Evolutionary conservation across 2,113 vertebrate genomes (phyloP).

Genomic region (Pica pica): DNA sequence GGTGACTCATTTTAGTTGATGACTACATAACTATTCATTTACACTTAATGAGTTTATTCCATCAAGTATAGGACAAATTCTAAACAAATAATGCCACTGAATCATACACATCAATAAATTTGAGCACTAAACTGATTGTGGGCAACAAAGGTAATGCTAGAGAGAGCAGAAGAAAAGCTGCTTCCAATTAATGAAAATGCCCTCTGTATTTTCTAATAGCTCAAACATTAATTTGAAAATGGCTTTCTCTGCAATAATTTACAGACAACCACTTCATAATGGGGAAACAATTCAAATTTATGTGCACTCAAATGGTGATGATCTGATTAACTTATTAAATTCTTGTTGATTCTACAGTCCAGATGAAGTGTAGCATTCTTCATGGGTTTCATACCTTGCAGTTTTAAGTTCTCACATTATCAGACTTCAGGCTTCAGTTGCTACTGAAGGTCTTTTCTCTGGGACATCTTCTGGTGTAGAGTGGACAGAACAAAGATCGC

Average conservation of each 20-base stretch:
- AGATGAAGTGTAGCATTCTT: constrained; percentile 71
- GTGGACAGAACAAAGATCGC: constrained; percentile 12
- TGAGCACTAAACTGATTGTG: constrained; percentile 61
- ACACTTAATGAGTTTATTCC: constrained; percentile 75
- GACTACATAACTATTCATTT: constrained; percentile 76
- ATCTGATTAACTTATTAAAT: constrained; percentile 83
- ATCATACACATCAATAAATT: constrained; percentile 71
- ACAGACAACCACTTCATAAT: constrained; percentile 78
- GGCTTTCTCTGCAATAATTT: constrained; percentile 77
- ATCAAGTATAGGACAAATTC: constrained; percentile 70
- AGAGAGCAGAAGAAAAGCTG: constrained; percentile 61
- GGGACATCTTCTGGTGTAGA: background rate
- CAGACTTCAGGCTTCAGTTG: constrained; percentile 54
- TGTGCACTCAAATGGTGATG: constrained; percentile 70
- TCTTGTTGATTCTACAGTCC: constrained; percentile 77
- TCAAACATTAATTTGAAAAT: constrained; percentile 78
- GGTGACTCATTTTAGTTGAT: constrained; percentile 71
- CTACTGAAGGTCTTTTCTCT: constrained; percentile 51
- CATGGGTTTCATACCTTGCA: constrained; percentile 58
- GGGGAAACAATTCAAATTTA: constrained; percentile 81
- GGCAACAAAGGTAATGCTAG: constrained; percentile 67
- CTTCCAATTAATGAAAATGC: constrained; percentile 78
- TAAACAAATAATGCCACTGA: constrained; percentile 69
- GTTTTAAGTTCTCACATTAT: constrained; percentile 64
- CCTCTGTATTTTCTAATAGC: constrained; percentile 78